Conservation (phyloP, 2,113 vertebrate genomes). For the Aviceda subcristata region DNA sequence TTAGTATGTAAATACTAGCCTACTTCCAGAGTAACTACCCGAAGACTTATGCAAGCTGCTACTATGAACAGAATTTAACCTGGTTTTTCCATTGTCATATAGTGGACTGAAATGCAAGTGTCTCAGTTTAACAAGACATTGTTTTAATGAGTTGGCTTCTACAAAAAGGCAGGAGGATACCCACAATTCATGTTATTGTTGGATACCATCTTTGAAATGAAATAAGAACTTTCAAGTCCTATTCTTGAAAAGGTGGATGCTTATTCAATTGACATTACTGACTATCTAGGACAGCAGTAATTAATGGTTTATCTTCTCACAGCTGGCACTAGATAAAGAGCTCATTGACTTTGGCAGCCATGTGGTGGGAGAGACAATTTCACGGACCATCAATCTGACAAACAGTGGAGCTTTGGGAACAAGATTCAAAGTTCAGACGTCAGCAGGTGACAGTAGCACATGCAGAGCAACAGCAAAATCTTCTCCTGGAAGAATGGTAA, state of each 20-base stretch:
- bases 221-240: not conserved
- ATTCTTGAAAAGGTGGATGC: not conserved
- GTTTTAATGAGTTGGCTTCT: not conserved
- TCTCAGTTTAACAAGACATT: not conserved
- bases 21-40: not conserved
- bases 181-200: not conserved
- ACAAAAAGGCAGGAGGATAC: not conserved
- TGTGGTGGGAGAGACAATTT: constrained; percentile 86
- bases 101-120: not conserved
- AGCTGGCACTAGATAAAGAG: constrained; percentile 87
- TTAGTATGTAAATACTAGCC: not conserved
- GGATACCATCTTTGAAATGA: not conserved
- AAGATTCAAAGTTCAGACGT: constrained; percentile 71
- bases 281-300: constrained; percentile 25
- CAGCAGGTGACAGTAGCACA: not conserved
- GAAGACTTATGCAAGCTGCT: not conserved
- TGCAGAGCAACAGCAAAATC: not conserved
- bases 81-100: not conserved
- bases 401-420: constrained; percentile 86
- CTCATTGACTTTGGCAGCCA: constrained; percentile 87
- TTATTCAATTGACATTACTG: not conserved
- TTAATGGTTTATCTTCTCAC: constrained; percentile 28
- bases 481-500: constrained; percentile 52
- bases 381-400: constrained; percentile 81
- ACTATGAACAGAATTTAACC: not conserved